Evolutionary conservation across 2,888 invertebrate species (phyloP), one percentile per base, ranked within the genome.

Genomic region (Phasia obesa): DNA sequence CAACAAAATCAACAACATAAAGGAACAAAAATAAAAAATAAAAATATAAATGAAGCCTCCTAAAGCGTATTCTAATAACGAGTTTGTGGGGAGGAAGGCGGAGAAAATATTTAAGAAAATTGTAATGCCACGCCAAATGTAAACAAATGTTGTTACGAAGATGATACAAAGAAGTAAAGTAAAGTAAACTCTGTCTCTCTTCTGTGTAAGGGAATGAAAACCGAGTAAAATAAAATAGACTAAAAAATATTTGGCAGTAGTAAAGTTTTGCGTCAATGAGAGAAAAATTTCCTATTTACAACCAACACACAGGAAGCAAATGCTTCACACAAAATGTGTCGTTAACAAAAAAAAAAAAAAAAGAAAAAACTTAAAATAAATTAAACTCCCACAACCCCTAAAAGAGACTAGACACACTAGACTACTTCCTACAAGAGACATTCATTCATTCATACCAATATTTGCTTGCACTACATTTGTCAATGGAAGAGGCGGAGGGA

Each of bases 381-480:
- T 25, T 53, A n/a, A 31, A n/a, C 51, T 35, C 35, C 35, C 27
- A 51, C 60, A 60, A 62, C 38, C n/a, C 53, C 6, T 44, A 44
- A 51, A 47, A 23, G n/a, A 27, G 67, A 77, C 70, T 44, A 70
- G 70, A 70, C 70, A 62, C 35, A n/a, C 25, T 21, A 67, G 42
- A 53, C 70, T 11, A 35, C 35, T 5, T 35, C 35, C 11, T 35
- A 5, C 35, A 11, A 35, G 11, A 35, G 31, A 35, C 6, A 35
- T 3, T 11, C 35, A 4, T 35, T 35, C n/a, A n/a, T n/a, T n/a
- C n/a, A n/a, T 25, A 47, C 38, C 35, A 11, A 25, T 25, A 4
- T 17, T 25, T 19, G 13, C 35, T 4, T 13, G 7, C 5, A 3
- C 15, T 17, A 38, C 23, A 17, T 6, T 19, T 21, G 0, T 4